These are phyloP conservation scores for Gymnopithys bicolor DNA, from an alignment of 2,797 vertebrate species.

Conservation along the genomic window DNA sequence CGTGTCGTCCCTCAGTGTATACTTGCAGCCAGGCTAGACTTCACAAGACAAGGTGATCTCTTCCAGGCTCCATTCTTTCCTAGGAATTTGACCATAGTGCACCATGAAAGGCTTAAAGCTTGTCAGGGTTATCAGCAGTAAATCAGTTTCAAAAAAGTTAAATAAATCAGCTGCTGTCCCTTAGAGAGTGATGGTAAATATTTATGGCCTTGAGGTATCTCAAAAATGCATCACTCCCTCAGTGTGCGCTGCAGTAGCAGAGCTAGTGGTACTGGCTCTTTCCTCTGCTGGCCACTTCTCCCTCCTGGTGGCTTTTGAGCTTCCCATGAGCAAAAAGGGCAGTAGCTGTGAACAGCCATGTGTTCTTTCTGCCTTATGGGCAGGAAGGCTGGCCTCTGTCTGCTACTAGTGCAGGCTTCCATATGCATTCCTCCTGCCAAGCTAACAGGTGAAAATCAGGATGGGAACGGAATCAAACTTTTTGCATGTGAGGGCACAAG, in stretches of 20 bases:
- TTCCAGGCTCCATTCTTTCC: not conserved
- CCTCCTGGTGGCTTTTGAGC: not conserved
- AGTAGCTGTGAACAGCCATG: not conserved
- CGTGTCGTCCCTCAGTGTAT: accelerated
- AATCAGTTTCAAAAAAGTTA: not conserved
- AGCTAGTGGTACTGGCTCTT: not conserved
- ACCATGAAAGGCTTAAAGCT: not conserved
- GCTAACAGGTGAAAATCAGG: not conserved
- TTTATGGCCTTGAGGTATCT: constrained; percentile 23
- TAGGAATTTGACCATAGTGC: not conserved
- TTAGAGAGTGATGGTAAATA: not conserved
- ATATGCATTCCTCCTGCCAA: not conserved
- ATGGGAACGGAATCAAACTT: no score
- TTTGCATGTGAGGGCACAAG: not conserved
- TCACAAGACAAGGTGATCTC: not conserved
- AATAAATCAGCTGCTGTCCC: not conserved
- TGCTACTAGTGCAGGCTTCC: not conserved
- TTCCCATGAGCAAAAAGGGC: not conserved
- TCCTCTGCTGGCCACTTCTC: not conserved
- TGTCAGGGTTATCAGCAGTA: not conserved
- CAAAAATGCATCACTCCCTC: not conserved
- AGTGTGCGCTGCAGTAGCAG: not conserved
- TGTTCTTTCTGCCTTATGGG: not conserved
- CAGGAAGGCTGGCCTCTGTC: not conserved
- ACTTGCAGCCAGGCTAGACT: not conserved